A percentile compares a stretch with the other conserved stretches of the same genome.
phyloP scores from a whole-genome alignment of 2,113 vertebrate genomes.

The Phoxinus phoxinus region DNA sequence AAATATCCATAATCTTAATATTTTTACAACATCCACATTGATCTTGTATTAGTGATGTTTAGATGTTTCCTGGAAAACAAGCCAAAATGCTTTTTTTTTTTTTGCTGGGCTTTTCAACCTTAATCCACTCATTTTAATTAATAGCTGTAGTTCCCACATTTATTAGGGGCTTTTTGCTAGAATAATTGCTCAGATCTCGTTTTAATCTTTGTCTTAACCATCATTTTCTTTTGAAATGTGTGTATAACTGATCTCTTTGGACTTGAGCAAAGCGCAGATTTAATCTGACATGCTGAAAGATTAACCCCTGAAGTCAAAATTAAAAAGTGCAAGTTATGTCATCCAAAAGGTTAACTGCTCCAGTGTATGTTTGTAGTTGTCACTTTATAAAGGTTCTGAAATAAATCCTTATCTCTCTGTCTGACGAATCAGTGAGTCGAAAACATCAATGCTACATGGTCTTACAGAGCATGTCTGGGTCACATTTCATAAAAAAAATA shows the following conservation, averaged over 20 bases:
- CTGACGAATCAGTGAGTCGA: background rate
- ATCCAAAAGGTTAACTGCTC: background rate
- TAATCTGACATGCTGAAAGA: slow-evolving; percentile 39
- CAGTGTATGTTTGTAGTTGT: background rate
- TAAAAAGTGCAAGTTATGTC: slow-evolving; percentile 16
- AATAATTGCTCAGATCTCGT: slow-evolving; percentile 47
- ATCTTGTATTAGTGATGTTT: background rate
- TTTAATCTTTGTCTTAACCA: slow-evolving; percentile 20
- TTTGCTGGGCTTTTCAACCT: slow-evolving; percentile 19
- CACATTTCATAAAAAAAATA: too few species aligned
- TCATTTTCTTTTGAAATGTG: slow-evolving; percentile 21
- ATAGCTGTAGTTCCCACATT: slow-evolving; percentile 40
- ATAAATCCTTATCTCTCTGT: background rate
- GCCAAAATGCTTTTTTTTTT: background rate
- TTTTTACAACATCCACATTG: background rate
- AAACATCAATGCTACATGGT: background rate
- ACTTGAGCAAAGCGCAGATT: slow-evolving; percentile 26
- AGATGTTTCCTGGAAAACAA: background rate
- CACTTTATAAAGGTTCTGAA: background rate
- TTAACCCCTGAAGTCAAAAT: slow-evolving; percentile 44
- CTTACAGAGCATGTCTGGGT: too few species aligned
- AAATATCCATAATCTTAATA: background rate
- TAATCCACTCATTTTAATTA: slow-evolving; percentile 46
- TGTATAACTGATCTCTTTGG: slow-evolving; percentile 41
- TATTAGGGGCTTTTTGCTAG: slow-evolving; percentile 40